Conservation (phyloP, 2,888 invertebrate genomes). For the Listrodromus nycthemerus region DNA sequence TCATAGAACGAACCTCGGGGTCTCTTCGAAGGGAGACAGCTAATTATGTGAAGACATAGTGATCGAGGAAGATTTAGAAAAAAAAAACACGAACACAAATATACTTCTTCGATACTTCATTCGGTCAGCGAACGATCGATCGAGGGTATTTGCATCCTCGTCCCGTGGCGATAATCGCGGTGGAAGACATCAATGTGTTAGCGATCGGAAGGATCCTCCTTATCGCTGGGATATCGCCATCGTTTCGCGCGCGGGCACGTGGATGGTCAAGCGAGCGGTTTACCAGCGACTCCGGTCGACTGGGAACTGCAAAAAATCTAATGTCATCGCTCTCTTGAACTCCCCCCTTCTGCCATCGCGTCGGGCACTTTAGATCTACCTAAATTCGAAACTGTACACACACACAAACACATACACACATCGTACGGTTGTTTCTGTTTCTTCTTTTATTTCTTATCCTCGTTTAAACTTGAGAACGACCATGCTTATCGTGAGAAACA, state of each 20-base stretch:
- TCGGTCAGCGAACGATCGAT: slow-evolving; percentile 14
- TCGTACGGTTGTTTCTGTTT: not conserved
- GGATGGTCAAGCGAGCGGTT: slow-evolving; percentile 15
- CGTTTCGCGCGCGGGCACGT: slow-evolving; percentile 23
- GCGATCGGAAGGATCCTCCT: slow-evolving; percentile 21
- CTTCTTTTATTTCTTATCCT: slow-evolving; percentile 86
- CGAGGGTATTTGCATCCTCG: slow-evolving; percentile 3
- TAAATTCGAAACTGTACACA: slow-evolving; percentile 58
- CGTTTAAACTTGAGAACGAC: slow-evolving; percentile 92
- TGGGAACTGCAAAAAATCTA: slow-evolving; percentile 6
- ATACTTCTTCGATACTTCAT: not conserved
- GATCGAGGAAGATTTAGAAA: slow-evolving; percentile 4
- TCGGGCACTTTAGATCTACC: slow-evolving; percentile 28
- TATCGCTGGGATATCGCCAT: slow-evolving; percentile 29
- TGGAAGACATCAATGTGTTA: not conserved
- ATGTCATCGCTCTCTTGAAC: slow-evolving; percentile 3
- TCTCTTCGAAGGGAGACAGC: slow-evolving; percentile 14
- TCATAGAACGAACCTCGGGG: slow-evolving; percentile 28
- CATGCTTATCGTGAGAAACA: slow-evolving; percentile 92
- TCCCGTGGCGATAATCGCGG: not conserved
- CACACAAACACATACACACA: slow-evolving; percentile 34
- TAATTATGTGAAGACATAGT: not conserved
- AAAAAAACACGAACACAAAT: not conserved
- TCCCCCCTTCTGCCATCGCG: slow-evolving; percentile 14
- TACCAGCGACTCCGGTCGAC: slow-evolving; percentile 7